These are phyloP conservation scores for Serrognathus titanus DNA, from an alignment of 2,888 invertebrate genomes.

Conservation along the genomic window DNA sequence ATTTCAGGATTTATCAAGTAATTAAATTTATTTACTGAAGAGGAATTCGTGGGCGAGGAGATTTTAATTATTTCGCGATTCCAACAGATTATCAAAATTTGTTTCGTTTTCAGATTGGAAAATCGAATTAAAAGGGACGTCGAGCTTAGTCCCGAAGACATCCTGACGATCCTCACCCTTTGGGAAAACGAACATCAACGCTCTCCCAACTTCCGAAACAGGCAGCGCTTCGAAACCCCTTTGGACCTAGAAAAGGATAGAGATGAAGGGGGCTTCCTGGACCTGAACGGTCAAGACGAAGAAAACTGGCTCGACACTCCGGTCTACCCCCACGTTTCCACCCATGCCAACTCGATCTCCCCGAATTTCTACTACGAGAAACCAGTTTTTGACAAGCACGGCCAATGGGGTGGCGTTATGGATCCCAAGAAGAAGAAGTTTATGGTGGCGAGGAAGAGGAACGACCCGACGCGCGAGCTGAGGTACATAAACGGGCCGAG, in stretches of 20 bases:
- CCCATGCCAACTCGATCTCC: constrained; percentile 44
- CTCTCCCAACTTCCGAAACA: constrained; percentile 40
- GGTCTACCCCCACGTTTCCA: constrained; percentile 48
- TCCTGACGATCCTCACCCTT: constrained; percentile 57
- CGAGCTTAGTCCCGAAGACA: constrained; percentile 55
- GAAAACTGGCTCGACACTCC: constrained; percentile 59
- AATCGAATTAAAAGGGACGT: constrained; percentile 58
- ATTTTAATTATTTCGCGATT: neutral
- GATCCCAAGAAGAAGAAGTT: constrained; percentile 53
- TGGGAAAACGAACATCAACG: constrained; percentile 59
- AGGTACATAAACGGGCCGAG: constrained; percentile 40
- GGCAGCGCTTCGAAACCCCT: constrained; percentile 52
- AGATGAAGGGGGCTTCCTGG: constrained; percentile 53
- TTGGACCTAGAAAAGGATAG: constrained; percentile 47
- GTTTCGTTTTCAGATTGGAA: constrained; percentile 33
- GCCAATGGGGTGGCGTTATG: constrained; percentile 32
- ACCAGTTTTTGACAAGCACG: constrained; percentile 31
- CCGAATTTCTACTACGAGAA: constrained; percentile 34
- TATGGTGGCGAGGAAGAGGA: constrained; percentile 59
- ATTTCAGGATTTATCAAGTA: neutral
- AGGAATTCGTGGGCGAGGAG: neutral
- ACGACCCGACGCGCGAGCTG: constrained; percentile 46
- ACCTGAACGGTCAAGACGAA: constrained; percentile 48
- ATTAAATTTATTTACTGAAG: neutral
- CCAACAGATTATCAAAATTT: neutral